phyloP scores from a whole-genome alignment of 2,888 invertebrate genomes.

The Pocota personata region DNA sequence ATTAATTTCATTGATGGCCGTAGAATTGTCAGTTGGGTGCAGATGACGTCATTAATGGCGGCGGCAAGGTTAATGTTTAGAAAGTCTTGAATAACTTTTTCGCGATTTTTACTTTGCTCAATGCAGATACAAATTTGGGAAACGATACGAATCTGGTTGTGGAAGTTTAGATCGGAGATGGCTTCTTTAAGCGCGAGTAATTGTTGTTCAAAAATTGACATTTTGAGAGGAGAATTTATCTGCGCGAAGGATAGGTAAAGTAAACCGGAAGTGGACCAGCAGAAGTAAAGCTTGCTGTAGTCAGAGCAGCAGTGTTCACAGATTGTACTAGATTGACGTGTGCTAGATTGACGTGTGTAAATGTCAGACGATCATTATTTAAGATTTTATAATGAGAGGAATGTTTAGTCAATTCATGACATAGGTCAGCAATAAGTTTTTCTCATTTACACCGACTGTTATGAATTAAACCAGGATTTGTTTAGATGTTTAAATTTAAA shows the following conservation, averaged over 20 bases:
- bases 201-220: constrained; percentile 22
- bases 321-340: too few relatives aligned
- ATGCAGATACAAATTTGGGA: constrained; percentile 9
- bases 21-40: constrained; percentile 25
- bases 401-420: too few relatives aligned
- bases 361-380: too few relatives aligned
- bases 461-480: too few relatives aligned
- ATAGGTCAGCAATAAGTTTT: too few relatives aligned
- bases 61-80: constrained; percentile 13
- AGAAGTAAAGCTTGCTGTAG: too few relatives aligned
- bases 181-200: constrained; percentile 25
- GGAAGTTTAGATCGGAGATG: neutral
- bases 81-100: neutral
- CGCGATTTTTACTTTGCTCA: neutral
- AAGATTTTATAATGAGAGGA: too few relatives aligned
- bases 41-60: constrained; percentile 34
- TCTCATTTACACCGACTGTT: too few relatives aligned
- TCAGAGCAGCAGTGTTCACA: too few relatives aligned
- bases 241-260: neutral
- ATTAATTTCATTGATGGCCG: constrained; percentile 43
- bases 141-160: constrained; percentile 18
- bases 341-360: too few relatives aligned
- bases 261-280: constrained; percentile 11
- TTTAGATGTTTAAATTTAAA: too few relatives aligned
- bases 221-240: neutral